Percentiles rank a stretch among this genome's conserved stretches.
phyloP scores from a whole-genome alignment of 2,113 vertebrate genomes.

The Dipodomys stephensi region DNA sequence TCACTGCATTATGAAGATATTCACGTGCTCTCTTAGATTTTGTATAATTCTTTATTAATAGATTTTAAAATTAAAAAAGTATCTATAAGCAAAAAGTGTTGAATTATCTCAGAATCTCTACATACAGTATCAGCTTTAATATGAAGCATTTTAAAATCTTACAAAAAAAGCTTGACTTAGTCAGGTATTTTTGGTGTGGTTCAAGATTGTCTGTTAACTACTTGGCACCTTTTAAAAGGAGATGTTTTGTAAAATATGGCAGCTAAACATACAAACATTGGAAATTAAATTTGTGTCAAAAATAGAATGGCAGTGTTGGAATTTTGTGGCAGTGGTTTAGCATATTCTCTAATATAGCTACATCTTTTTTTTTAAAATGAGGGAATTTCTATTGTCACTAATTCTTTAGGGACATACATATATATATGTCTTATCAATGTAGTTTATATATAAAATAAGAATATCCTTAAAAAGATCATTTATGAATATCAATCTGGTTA shows the following conservation, averaged over 20 bases:
- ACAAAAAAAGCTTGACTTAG: conserved; percentile 1
- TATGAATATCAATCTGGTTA: conserved; percentile 17
- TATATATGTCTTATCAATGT: conserved; percentile 37
- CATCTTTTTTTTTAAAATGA: not conserved
- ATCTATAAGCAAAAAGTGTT: conserved; percentile 48
- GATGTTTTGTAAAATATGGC: not conserved
- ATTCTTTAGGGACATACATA: conserved; percentile 14
- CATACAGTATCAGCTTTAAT: not conserved
- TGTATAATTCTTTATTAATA: conserved; percentile 16
- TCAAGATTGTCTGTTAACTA: conserved; percentile 17
- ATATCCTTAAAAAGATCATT: conserved; percentile 51
- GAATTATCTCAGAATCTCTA: conserved; percentile 10
- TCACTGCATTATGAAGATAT: conserved; percentile 57
- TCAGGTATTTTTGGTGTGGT: not conserved
- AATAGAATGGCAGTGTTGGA: conserved; percentile 49
- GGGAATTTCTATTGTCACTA: not conserved
- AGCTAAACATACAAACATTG: conserved; percentile 43
- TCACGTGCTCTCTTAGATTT: conserved; percentile 59
- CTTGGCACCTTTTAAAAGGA: not conserved
- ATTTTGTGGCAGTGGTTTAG: not conserved
- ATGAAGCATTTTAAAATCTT: conserved; percentile 47
- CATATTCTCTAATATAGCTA: conserved; percentile 50
- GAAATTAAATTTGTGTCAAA: conserved; percentile 51
- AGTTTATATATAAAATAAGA: conserved; percentile 62
- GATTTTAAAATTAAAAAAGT: conserved; percentile 20